Evolutionary conservation across 2,113 vertebrate species (phyloP), one percentile per base, ranked within the genome.

Genomic region (Spilogale gracilis): DNA sequence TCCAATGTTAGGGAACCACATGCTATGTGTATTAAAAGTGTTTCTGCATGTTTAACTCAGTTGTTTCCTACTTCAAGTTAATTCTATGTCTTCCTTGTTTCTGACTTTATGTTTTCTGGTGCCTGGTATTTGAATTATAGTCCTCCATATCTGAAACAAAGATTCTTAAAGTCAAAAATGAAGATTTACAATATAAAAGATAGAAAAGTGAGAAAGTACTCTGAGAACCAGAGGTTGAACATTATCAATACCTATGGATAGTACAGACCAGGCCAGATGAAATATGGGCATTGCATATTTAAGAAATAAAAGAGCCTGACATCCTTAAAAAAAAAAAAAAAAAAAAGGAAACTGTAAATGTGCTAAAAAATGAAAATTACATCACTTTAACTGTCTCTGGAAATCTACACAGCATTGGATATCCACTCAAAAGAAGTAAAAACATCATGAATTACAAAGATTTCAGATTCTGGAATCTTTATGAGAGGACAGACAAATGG

Each of bases 401-500:
- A 96, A 38, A 96, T 93, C 20, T 89, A 12, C 32, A 82, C 45
- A 93, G n/a, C 18, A 98, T 23, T 25, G 0, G 54, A 21, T 94
- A 65, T 48, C 65, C 50, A 91, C 63, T 89, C 52, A 95, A 71
- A 95, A 61, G 23, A 60, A 43, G 48, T 10, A 32, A 52, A 30
- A 97, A 96, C 71, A 67, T 12, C 67, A 45, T 21, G 8, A 86
- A 97, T 92, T 67, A 97, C 0, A 16, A 81, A 54, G 27, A 74
- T 97, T 96, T 96, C 90, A 91, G 86, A 27, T 78, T 17, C 71
- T n/a, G 79, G 58, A 95, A 50, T 85, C 45, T 87, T 45, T 16
- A 9, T 14, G 27, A 96, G 52, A 63, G 0, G 25, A 43, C 84
- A 96, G 65, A 95, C 98, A 97, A 98, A 71, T 23, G 48, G 52